phyloP scores from a whole-genome alignment of 2,797 vertebrate species.

The Vespertilio murinus region DNA sequence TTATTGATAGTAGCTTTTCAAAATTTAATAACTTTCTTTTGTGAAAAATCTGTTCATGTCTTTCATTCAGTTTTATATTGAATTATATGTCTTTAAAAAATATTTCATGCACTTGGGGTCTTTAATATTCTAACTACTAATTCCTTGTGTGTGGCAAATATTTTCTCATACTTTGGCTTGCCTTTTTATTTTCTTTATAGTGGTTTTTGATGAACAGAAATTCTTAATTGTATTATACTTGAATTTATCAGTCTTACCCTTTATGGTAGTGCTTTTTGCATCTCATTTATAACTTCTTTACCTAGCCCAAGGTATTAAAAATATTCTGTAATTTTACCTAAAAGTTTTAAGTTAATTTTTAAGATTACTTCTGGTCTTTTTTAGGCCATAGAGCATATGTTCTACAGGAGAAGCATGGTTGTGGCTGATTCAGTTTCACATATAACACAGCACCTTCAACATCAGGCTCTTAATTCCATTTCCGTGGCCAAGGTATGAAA shows the following conservation, averaged over 20 bases:
- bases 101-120: not conserved
- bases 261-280: not conserved
- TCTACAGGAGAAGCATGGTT: conserved; percentile 95
- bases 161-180: not conserved
- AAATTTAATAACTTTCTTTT: conserved; percentile 25
- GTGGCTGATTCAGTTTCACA: conserved; percentile 97
- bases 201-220: conserved; percentile 27
- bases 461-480: conserved; percentile 94
- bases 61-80: conserved; percentile 22
- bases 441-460: conserved; percentile 95
- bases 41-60: not conserved
- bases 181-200: not conserved
- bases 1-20: not conserved
- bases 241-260: not conserved
- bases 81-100: not conserved
- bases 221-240: conserved; percentile 37
- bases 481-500: conserved; percentile 92
- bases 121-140: not conserved
- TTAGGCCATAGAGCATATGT: conserved; percentile 95
- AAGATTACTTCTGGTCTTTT: conserved; percentile 38
- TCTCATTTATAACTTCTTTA: conserved; percentile 26
- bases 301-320: not conserved
- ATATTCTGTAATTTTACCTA: conserved; percentile 26
- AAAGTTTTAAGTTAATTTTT: conserved; percentile 5
- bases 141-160: not conserved